phyloP scores from a whole-genome alignment of 2,797 vertebrate genomes.

The Choloepus didactylus region DNA sequence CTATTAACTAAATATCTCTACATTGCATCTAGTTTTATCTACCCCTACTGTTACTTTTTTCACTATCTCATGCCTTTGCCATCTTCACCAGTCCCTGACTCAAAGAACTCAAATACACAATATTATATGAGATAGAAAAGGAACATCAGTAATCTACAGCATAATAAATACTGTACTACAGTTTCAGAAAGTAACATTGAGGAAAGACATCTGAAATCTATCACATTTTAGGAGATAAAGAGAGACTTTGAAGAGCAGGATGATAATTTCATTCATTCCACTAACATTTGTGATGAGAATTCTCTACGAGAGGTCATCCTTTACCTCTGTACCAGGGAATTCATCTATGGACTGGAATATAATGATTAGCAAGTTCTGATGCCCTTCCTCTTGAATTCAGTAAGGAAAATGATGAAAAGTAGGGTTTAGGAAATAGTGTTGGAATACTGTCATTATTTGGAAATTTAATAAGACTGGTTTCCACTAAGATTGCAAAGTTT shows the following conservation, averaged over 20 bases:
- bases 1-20: background rate
- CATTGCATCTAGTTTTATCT: background rate
- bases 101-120: background rate
- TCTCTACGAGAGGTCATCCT: background rate
- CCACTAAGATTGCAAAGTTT: slow-evolving; percentile 78
- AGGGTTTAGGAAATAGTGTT: background rate
- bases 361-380: background rate
- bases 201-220: background rate
- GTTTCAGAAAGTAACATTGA: background rate
- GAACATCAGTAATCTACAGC: background rate
- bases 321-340: background rate
- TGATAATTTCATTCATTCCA: background rate
- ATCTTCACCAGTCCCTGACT: background rate
- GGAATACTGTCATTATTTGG: background rate
- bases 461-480: slow-evolving; percentile 43
- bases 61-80: background rate
- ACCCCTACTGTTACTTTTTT: background rate
- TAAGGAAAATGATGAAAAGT: background rate
- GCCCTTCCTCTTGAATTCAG: background rate
- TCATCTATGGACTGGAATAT: background rate
- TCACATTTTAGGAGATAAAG: background rate
- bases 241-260: background rate
- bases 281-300: background rate
- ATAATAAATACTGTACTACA: background rate
- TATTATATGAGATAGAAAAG: background rate